Evolutionary conservation across 2,888 invertebrate genomes (phyloP), one percentile per base, ranked within the genome.

Genomic region (Odontothrips loti): DNA sequence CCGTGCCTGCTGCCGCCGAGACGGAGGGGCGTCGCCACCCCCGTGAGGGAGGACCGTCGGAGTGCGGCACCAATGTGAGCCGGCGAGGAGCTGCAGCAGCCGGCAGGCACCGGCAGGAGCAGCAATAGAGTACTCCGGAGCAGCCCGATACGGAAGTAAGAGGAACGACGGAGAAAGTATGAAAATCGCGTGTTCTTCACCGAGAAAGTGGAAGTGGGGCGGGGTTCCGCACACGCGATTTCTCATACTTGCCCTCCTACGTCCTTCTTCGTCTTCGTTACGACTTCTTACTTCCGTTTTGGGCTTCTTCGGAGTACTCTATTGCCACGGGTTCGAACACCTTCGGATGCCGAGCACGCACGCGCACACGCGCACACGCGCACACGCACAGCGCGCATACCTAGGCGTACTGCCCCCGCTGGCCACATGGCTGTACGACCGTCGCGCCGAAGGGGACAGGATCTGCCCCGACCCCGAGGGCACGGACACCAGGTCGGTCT

Each of bases 31-130:
- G 12, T 82, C 82, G 23, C 82, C 81, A 48, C 83, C 83, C 80
- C 43, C 85, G 83, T 84, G 8, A 84, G 84, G 84, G 84, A 84
- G 47, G 84, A 84, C 23, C 68, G 68, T 0, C 68, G 68, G 27
- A 75, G 68, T 9, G 68, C 27, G 68, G 12, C 27, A 27, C 68
- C 68, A 11, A 75, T 23, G 27, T 12, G 23, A 12, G 23, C 68
- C 9, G 68, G 23, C 10, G 34, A 4, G 34, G 34, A 2, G 58
- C 83, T 43, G 68, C 9, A 12, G 68, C 23, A 6, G 51, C 51
- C 51, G 20, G 58, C 58, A 20, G 20, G 23, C 68, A 27, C 23
- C 27, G 85, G n/a, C 43, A 85, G n/a, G n/a, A n/a, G n/a, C n/a
- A n/a, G n/a, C n/a, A n/a, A n/a, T n/a, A n/a, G n/a, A n/a, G n/a